phyloP scores from a whole-genome alignment of 2,888 invertebrate genomes.

The Pinctada fucata region DNA sequence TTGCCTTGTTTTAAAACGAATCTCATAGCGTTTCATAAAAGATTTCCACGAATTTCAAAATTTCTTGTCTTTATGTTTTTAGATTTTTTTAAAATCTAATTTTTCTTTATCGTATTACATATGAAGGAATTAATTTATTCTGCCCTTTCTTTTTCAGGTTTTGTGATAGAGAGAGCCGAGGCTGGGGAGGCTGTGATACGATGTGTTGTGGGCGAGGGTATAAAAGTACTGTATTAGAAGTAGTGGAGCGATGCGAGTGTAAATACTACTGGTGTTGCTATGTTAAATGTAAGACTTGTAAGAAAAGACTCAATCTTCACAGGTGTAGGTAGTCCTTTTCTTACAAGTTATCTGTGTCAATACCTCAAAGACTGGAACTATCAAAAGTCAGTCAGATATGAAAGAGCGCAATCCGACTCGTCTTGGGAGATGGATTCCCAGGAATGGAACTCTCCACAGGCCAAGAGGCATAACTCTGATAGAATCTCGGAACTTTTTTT shows the following conservation, averaged over 20 bases:
- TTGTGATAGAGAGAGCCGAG: constrained; percentile 82
- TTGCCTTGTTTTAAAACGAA: constrained; percentile 1
- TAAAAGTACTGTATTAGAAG: constrained; percentile 83
- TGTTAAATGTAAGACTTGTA: constrained; percentile 90
- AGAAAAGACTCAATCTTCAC: constrained; percentile 79
- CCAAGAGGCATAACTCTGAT: constrained; percentile 1
- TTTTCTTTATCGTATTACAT: too few relatives aligned
- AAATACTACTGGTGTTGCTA: constrained; percentile 92
- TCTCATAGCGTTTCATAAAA: neutral
- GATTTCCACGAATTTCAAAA: too few relatives aligned
- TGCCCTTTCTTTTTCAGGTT: constrained; percentile 78
- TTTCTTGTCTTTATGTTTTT: too few relatives aligned
- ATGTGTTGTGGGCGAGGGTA: constrained; percentile 92
- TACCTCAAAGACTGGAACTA: too few relatives aligned
- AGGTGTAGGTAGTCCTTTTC: constrained; percentile 46
- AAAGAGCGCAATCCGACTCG: too few relatives aligned
- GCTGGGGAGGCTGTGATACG: constrained; percentile 86
- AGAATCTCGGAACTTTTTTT: neutral
- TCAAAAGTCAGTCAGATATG: too few relatives aligned
- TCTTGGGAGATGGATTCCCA: too few relatives aligned
- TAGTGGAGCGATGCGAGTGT: constrained; percentile 86
- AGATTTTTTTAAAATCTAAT: too few relatives aligned
- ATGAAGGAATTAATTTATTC: too few relatives aligned
- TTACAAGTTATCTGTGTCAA: too few relatives aligned
- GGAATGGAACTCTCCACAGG: neutral